These are phyloP conservation scores for Panagrolaimus sp. DNA, from an alignment of 1,140 invertebrate species.

Conservation along the genomic window DNA sequence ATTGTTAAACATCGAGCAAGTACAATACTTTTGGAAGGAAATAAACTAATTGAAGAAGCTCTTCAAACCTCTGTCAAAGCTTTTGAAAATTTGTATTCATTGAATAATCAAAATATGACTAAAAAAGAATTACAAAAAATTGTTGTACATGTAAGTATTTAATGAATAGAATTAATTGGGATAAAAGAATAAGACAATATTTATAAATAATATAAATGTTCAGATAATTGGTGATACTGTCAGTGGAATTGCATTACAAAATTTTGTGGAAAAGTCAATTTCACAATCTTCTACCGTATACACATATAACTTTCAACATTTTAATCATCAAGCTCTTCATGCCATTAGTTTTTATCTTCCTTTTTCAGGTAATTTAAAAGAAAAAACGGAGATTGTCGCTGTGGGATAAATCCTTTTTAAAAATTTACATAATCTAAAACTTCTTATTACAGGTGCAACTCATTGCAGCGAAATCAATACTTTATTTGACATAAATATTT, in stretches of 20 bases:
- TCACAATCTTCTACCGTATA: background rate
- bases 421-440: conserved; percentile 7
- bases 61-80: conserved; percentile 29
- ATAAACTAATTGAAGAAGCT: background rate
- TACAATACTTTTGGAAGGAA: conserved; percentile 21
- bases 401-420: conserved; percentile 15
- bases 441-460: conserved; percentile 41
- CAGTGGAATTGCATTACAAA: conserved; percentile 16
- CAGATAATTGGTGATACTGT: background rate
- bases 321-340: conserved; percentile 23
- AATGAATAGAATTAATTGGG: no score
- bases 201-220: background rate
- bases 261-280: conserved; percentile 14
- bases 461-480: conserved; percentile 40
- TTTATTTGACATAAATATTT: conserved; percentile 41
- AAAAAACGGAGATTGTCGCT: no score
- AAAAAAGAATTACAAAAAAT: conserved; percentile 3
- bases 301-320: conserved; percentile 16
- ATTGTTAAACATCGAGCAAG: conserved; percentile 27
- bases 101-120: background rate
- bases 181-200: no score
- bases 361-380: conserved; percentile 22
- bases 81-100: background rate
- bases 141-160: conserved; percentile 22
- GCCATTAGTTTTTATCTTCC: conserved; percentile 19